These are phyloP conservation scores for Macropus fuliginosus DNA, from an alignment of 2,797 vertebrate genomes.

Conservation along the genomic window DNA sequence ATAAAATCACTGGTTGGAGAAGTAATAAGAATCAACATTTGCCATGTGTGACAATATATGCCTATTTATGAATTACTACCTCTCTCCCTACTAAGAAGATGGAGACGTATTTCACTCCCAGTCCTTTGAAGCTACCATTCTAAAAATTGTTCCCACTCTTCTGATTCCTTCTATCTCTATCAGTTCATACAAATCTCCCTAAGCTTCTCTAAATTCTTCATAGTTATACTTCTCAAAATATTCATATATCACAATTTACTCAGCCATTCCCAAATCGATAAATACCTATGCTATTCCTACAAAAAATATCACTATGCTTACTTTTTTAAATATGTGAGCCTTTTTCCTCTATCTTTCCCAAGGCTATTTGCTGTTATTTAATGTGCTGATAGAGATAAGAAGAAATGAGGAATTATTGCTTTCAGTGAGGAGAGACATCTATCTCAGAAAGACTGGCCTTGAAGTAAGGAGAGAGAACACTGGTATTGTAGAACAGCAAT, in stretches of 20 bases:
- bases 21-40: not conserved
- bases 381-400: not conserved
- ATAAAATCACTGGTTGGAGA: not conserved
- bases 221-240: not conserved
- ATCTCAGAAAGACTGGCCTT: not conserved
- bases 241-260: not conserved
- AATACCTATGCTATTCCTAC: not conserved
- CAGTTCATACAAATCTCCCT: not conserved
- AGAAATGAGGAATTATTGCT: not conserved
- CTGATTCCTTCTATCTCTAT: not conserved
- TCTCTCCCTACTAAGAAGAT: not conserved
- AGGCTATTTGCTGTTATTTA: not conserved
- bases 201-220: not conserved
- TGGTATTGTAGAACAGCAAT: not conserved
- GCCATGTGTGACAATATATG: not conserved
- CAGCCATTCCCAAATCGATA: not conserved
- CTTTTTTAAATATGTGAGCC: not conserved
- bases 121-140: not conserved
- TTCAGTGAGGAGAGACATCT: not conserved
- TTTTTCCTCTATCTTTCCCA: not conserved
- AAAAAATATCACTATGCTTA: not conserved
- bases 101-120: not conserved
- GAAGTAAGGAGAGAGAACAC: not conserved
- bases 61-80: not conserved
- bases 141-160: not conserved